phyloP scores from a whole-genome alignment of 2,888 invertebrate species.

The Erebia ligea region DNA sequence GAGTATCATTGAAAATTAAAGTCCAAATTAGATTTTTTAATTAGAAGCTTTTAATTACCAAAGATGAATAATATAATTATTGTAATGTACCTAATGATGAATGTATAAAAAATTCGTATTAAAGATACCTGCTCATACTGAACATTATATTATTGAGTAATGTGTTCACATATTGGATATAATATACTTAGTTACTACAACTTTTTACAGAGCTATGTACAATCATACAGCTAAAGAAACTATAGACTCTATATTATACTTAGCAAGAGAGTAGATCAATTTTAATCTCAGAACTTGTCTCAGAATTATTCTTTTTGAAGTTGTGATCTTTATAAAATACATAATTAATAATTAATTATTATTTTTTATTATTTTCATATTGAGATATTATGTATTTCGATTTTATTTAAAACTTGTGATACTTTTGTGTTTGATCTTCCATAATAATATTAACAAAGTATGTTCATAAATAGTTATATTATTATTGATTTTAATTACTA shows the following conservation, averaged over 20 bases:
- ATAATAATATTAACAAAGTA: neutral
- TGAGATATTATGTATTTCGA: neutral
- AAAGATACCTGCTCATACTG: neutral
- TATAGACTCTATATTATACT: neutral
- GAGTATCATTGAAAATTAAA: too few relatives aligned
- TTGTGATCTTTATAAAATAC: neutral
- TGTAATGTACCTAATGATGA: neutral
- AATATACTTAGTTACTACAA: too few relatives aligned
- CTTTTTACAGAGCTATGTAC: too few relatives aligned
- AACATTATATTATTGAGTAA: neutral
- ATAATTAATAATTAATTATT: neutral
- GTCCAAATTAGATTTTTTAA: neutral
- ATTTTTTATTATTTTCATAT: neutral
- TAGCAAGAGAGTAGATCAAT: neutral
- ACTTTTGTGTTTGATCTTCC: slow-evolving; percentile 8
- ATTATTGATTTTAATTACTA: slow-evolving; percentile 3
- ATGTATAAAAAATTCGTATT: neutral
- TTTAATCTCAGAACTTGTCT: neutral
- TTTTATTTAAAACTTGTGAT: neutral
- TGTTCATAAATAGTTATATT: neutral
- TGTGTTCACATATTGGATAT: neutral
- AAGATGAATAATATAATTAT: neutral
- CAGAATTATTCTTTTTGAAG: neutral
- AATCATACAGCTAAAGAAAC: too few relatives aligned
- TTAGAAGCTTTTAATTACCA: neutral